phyloP scores from a whole-genome alignment of 2,888 invertebrate genomes.

The Catotricha subobsoleta region DNA sequence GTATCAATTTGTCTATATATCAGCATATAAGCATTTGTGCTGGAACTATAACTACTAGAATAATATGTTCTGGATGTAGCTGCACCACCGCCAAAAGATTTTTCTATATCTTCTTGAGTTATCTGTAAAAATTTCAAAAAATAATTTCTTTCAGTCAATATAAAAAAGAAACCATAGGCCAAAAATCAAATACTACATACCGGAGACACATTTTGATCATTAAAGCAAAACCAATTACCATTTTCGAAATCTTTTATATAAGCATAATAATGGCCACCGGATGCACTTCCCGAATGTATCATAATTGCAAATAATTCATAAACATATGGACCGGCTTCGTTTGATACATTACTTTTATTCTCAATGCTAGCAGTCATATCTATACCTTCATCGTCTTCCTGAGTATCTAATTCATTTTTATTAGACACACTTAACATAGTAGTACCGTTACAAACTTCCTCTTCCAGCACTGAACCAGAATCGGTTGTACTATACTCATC shows the following conservation, averaged over 20 bases:
- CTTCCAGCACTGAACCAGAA: constrained; percentile 48
- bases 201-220: constrained; percentile 63
- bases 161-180: neutral
- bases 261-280: constrained; percentile 82
- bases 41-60: constrained; percentile 56
- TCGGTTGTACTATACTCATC: constrained; percentile 52
- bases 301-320: constrained; percentile 82
- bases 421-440: constrained; percentile 19
- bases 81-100: constrained; percentile 68
- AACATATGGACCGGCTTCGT: constrained; percentile 45
- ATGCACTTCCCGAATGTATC: constrained; percentile 81
- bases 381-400: constrained; percentile 52
- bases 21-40: constrained; percentile 80
- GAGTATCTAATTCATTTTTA: constrained; percentile 19
- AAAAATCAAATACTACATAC: constrained; percentile 29
- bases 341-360: constrained; percentile 24
- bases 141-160: neutral
- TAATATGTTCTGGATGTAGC: constrained; percentile 42
- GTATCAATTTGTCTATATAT: constrained; percentile 67
- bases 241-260: constrained; percentile 67
- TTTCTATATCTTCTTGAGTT: constrained; percentile 60
- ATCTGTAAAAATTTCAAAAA: too few relatives aligned
- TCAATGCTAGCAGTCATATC: constrained; percentile 32
- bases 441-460: constrained; percentile 35
- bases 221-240: constrained; percentile 71